Base-by-base conservation (phyloP, 2,888 invertebrate species). In the Pandemis heparana region DNA sequence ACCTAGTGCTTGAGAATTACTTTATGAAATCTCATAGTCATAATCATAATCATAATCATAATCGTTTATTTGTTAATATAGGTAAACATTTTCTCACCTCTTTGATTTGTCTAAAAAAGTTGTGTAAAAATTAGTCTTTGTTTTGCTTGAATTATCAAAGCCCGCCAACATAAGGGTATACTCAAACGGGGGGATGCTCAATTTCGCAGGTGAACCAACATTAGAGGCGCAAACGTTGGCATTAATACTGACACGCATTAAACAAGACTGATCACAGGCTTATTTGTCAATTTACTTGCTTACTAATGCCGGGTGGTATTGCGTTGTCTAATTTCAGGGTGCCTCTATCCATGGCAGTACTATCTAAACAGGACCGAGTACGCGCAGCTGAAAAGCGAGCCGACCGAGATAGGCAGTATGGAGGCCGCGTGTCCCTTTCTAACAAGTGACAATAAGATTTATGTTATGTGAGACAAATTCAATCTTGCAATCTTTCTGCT, bases 161-260 rank as follows among this genome's bases (percentile, higher is more conserved):
- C 39, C 10, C n/a, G 53, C 5, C 48, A n/a, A 18, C 16, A 60
- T 64, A 56, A 48, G 43, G 68, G 56, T 23, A 10, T 41, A 48
- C 23, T 39, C 59, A 73, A 68, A 48, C 68, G 75, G 76, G 64
- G 65, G 65, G 64, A 84, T 82, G 82, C 77, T 74, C 79, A 81
- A 83, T 84, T 83, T 81, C 84, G 80, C 86, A 86, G 86, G 87
- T 87, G 85, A 83, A 82, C 82, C 81, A 84, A 84, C 83, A 83
- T 77, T 79, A 80, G 80, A 78, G 74, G 77, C 70, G 80, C 79
- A 79, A 81, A 80, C 78, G 82, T 81, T 80, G 76, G 77, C 80
- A 79, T 82, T 82, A 85, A 82, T 80, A 78, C 78, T 77, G 76
- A 70, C 79, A 70, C 78, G 82, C 77, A 80, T 83, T 72, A 56